phyloP scores from a whole-genome alignment of 2,797 vertebrate genomes.

The Alauda arvensis region DNA sequence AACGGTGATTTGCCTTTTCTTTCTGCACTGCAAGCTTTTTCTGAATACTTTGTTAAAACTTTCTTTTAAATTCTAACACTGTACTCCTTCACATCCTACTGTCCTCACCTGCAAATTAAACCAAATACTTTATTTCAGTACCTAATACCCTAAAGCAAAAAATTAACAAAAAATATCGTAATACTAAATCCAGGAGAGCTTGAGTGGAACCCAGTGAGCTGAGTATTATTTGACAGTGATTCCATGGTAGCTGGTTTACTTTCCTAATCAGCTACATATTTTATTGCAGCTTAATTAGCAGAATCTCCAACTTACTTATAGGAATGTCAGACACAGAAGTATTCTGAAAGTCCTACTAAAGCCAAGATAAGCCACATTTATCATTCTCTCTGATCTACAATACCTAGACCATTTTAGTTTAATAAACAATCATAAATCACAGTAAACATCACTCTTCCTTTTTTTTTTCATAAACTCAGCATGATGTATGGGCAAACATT shows the following conservation, averaged over 20 bases:
- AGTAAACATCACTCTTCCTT: not conserved
- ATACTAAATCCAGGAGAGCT: not conserved
- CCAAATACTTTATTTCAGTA: not conserved
- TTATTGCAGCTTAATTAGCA: not conserved
- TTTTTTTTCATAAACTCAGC: not conserved
- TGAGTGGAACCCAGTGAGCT: not conserved
- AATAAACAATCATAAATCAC: not conserved
- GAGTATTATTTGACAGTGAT: not conserved
- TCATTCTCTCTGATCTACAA: not conserved
- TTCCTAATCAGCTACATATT: not conserved
- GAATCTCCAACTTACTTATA: not conserved
- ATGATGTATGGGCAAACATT: not conserved
- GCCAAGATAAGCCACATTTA: not conserved
- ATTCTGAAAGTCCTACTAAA: not conserved
- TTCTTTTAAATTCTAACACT: not conserved
- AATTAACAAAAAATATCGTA: not conserved
- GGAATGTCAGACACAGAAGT: not conserved
- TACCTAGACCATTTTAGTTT: not conserved
- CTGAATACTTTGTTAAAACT: not conserved
- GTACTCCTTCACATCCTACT: not conserved
- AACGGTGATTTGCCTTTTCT: not conserved
- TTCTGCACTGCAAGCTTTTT: not conserved
- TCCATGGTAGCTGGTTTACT: not conserved
- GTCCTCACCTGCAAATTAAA: not conserved
- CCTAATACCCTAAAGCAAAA: not conserved